Base-by-base conservation (phyloP, 2,888 invertebrate genomes). In the Brachyopa scutellaris region DNA sequence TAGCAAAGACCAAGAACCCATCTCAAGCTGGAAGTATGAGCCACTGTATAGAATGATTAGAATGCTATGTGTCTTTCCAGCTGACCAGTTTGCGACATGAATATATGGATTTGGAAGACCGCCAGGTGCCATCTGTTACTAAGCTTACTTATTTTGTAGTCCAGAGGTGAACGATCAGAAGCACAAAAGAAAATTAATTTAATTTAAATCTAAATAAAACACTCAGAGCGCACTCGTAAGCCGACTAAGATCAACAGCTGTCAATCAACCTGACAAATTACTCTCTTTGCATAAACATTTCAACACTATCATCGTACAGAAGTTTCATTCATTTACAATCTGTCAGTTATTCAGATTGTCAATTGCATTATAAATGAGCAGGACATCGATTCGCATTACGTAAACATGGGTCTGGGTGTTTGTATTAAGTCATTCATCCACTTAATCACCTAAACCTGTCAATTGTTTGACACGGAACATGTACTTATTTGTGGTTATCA, bases 261-360 rank as follows among this genome's bases (percentile, higher is more conserved):
- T 62, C 69, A 17, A 74, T 80, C 76, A 76, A 59, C 17, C 55
- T 74, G 74, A 80, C 73, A 79, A 74, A 74, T 79, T 17, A 57
- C 64, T 57, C 57, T 40, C 15, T 70, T 64, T 64, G 64, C 77
- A 73, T 80, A 74, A 62, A 74, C 62, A 49, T 23, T 69, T 62
- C 33, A 53, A 13, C 55, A 45, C 72, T 59, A 51, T 45, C 57
- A 47, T 9, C 19, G 26, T 7, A n/a, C 1, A 59, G 13, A 67
- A 33, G 61, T 47, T 47, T 33, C 23, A 79, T 38, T 67, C 67
- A 73, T 69, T 74, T 57, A 29, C 33, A 45, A 40, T 38, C 61
- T 40, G 23, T 47, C 38, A 66, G 53, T 72, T 64, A 31, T 2
- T 57, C 53, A 19, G 19, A 23, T 55, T 33, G 40, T 40, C 17